Evolutionary conservation across 1,140 invertebrate species (phyloP).

Genomic region (Diachasma alloeum): DNA sequence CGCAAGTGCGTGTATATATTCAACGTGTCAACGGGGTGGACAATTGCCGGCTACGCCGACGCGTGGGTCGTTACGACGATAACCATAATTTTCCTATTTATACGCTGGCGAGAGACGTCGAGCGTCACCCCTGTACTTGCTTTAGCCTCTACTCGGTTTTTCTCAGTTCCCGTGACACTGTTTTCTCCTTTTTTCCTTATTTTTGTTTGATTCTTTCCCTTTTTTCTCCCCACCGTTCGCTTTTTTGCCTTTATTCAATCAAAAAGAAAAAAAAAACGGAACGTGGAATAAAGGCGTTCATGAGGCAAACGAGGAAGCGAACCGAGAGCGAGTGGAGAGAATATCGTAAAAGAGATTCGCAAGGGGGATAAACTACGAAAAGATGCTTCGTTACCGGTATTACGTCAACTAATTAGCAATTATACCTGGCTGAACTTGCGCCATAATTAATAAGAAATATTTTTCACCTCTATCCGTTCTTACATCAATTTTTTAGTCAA

Average conservation of each 20-base stretch:
- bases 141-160: background rate
- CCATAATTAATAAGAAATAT: conserved; percentile 42
- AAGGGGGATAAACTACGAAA: conserved; percentile 14
- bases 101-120: conserved; percentile 11
- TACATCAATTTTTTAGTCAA: too few species aligned
- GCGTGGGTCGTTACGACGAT: background rate
- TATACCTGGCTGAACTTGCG: conserved; percentile 27
- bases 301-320: background rate
- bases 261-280: background rate
- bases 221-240: background rate
- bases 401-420: conserved; percentile 53
- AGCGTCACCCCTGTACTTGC: background rate
- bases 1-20: conserved; percentile 2
- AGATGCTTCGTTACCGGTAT: conserved; percentile 39
- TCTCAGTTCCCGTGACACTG: background rate
- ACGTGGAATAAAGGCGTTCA: background rate
- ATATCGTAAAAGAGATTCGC: conserved; percentile 1
- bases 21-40: conserved; percentile 1
- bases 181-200: background rate
- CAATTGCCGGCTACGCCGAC: background rate
- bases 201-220: background rate
- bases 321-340: background rate
- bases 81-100: conserved; percentile 17
- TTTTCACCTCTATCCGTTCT: conserved; percentile 7
- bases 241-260: background rate